phyloP scores from a whole-genome alignment of 2,797 vertebrate species.

The Cyclura pinguis region DNA sequence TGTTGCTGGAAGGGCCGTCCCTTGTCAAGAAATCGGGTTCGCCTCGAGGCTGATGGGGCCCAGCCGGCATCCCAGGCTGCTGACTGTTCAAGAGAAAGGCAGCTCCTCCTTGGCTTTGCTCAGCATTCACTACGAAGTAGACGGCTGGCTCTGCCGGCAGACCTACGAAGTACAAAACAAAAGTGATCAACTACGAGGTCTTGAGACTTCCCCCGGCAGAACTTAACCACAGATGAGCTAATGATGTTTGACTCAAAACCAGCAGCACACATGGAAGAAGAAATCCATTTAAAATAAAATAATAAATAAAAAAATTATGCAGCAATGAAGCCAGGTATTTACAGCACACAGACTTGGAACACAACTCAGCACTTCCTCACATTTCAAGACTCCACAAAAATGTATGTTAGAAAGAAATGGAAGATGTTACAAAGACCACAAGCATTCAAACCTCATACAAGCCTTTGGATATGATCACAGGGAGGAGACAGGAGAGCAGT shows the following conservation, averaged over 20 bases:
- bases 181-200: constrained; percentile 54
- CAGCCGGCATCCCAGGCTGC: constrained; percentile 44
- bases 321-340: constrained; percentile 61
- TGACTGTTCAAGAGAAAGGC: constrained; percentile 64
- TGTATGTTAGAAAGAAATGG: constrained; percentile 64
- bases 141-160: constrained; percentile 71
- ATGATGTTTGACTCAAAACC: constrained; percentile 38
- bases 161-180: constrained; percentile 75
- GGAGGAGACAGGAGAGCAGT: no score
- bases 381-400: constrained; percentile 48
- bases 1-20: constrained; percentile 81
- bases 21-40: constrained; percentile 72
- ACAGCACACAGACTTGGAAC: constrained; percentile 57
- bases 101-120: constrained; percentile 61
- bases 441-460: constrained; percentile 61
- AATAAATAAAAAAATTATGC: constrained; percentile 42
- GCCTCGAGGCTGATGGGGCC: constrained; percentile 62
- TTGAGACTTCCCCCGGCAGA: fast-evolving
- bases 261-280: constrained; percentile 60
- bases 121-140: constrained; percentile 70
- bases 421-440: constrained; percentile 64
- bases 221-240: not conserved
- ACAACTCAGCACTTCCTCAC: constrained; percentile 54
- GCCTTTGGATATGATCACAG: not conserved
- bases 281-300: constrained; percentile 34